Base-by-base conservation (phyloP, 2,797 vertebrate genomes). In the Borostomias antarcticus region DNA sequence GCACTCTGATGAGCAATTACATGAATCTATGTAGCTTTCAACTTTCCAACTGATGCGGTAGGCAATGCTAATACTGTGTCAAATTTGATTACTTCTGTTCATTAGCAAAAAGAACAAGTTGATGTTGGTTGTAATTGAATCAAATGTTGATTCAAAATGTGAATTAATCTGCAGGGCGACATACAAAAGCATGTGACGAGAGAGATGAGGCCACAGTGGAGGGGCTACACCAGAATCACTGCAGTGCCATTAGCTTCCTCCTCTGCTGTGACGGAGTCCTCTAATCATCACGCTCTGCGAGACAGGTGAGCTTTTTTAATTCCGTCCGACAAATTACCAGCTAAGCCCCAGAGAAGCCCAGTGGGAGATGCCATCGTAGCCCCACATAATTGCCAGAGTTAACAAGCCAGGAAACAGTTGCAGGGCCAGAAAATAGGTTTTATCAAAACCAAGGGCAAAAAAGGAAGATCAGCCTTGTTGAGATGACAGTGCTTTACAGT, bases 281-380 rank as follows among this genome's bases (percentile, higher is more conserved):
- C 69, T 81, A 74, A 78, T 81, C 64, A 72, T 72, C 50, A 60
- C 60, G 30, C 51, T 74, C 57, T 43, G 52, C 53, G 61, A 75
- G 51, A 58, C 59, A 73, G 65, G 68, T 78, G 60, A 71, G 59
- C 69, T 62, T 61, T 73, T 74, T 72, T 66, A 64, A 64, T 75
- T 77, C 58, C 51, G 70, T 68, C 66, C 61, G 69, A 65, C 64
- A 79, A 73, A 83, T 83, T 71, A 62, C 59, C 33, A 59, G 72
- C 60, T 58, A 73, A 62, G 62, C 65, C 64, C 61, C 56, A 26
- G 58, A 69, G 66, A 69, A 32, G 35, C 64, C 70, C 68, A 32
- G 53, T 65, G 61, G 73, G 64, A 62, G 64, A 62, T 64, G 52
- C 4, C 58, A 43, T 35, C n/a, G 62, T 23, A 50, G 68, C 54